Evolutionary conservation across 1,140 invertebrate species (phyloP), one percentile per base, ranked within the genome.

Genomic region (Micrasema minimum): DNA sequence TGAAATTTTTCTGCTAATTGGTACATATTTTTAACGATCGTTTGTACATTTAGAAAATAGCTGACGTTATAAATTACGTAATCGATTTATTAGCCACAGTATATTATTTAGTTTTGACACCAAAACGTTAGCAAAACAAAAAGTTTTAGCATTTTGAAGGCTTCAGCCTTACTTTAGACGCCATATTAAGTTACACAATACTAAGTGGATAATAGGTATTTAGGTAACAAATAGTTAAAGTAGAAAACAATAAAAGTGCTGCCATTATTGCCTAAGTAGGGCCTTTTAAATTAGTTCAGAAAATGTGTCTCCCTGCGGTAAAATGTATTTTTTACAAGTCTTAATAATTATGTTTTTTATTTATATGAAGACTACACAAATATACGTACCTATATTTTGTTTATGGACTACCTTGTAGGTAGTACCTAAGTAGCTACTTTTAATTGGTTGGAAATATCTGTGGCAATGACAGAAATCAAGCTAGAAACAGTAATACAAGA

Each of bases 141-240:
- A 14, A 14, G 26, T 55, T 31, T 31, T 9, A 31, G 23, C 23
- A 35, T 18, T 55, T 48, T 14, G 5, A 55, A 55, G 51, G 51
- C 14, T 26, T 55, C 23, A 10, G 10, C 31, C 31, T 55, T 22
- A 55, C 51, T 31, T 53, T 31, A 2, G 50, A 14, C 11, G 20
- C 50, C 50, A 53, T 53, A 53, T 55, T 31, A 12, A 14, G 31
- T 55, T 55, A 55, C 14, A 23, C 26, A 55, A 31, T 31, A 23
- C 26, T 23, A 35, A 35, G 20, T 20, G 18, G 7, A 55, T 55
- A 20, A 55, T n/a, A 55, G 26, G 26, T 55, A 55, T 23, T n/a
- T 31, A 14, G n/a, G 23, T 12, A 55, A 16, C 26, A 14, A 35
- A 26, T 35, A 12, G n/a, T n/a, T 3, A 55, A 31, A n/a, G 12